Conservation (phyloP, 2,797 vertebrate species). For the Gymnodraco acuticeps region DNA sequence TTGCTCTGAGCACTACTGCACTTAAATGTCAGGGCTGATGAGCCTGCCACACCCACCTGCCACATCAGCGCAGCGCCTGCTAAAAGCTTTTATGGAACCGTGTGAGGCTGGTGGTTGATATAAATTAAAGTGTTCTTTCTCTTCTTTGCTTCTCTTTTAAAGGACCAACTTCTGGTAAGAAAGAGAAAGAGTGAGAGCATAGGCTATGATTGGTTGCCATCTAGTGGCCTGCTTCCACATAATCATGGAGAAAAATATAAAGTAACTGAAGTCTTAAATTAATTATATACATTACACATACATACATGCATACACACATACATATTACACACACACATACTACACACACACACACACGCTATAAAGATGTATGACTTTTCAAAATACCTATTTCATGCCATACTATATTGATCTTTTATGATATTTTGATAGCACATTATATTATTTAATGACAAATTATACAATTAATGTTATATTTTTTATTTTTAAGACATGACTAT, state of each 20-base stretch:
- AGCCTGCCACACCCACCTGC: slow-evolving; percentile 85
- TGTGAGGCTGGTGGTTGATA: slow-evolving; percentile 72
- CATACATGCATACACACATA: too few relatives aligned
- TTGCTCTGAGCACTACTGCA: slow-evolving; percentile 96
- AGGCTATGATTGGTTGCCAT: slow-evolving; percentile 72
- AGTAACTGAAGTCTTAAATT: background rate
- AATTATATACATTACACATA: background rate
- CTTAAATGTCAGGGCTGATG: slow-evolving; percentile 98
- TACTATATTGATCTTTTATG: too few relatives aligned
- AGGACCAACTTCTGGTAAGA: slow-evolving; percentile 62
- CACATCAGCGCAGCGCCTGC: slow-evolving; percentile 79
- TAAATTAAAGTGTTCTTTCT: slow-evolving; percentile 73
- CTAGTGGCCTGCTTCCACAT: slow-evolving; percentile 67
- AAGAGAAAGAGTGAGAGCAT: slow-evolving; percentile 15
- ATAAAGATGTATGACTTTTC: too few relatives aligned
- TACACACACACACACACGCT: too few relatives aligned
- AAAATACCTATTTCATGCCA: too few relatives aligned
- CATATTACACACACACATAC: too few relatives aligned
- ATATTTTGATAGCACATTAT: too few relatives aligned
- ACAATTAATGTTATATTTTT: too few relatives aligned
- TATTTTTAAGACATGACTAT: too few relatives aligned
- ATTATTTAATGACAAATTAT: too few relatives aligned
- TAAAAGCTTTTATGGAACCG: slow-evolving; percentile 84
- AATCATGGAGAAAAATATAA: background rate
- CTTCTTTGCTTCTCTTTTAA: slow-evolving; percentile 36